Evolutionary conservation across 2,113 vertebrate species (phyloP).

Genomic region (Microtus ochrogaster): DNA sequence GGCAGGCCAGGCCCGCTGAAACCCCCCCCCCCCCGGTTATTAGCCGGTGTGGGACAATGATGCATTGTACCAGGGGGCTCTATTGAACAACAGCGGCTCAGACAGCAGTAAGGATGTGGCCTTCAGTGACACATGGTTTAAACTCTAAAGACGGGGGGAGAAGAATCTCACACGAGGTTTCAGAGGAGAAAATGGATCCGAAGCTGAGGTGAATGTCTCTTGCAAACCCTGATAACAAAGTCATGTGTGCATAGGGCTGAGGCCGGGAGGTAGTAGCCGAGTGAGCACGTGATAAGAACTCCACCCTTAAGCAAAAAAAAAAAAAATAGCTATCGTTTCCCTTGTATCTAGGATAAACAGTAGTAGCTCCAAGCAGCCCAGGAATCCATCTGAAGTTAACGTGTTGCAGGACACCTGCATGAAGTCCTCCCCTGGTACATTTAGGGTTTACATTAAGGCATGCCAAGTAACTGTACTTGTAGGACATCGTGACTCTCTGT

Average conservation of each 20-base stretch:
- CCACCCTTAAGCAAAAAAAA: background rate
- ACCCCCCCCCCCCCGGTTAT: constrained; percentile 75
- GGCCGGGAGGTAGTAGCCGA: background rate
- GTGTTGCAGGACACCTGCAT: background rate
- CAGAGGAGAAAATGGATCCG: background rate
- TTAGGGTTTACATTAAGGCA: background rate
- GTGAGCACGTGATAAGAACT: background rate
- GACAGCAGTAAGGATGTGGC: constrained; percentile 58
- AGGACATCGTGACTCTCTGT: background rate
- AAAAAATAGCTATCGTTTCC: background rate
- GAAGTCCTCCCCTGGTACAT: background rate
- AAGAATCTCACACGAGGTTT: background rate
- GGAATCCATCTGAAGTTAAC: background rate
- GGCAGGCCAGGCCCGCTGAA: constrained; percentile 82
- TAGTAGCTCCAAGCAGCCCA: background rate
- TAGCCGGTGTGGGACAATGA: constrained; percentile 85
- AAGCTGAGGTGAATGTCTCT: background rate
- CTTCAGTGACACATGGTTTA: constrained; percentile 68
- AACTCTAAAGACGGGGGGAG: constrained; percentile 15
- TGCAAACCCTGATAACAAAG: background rate
- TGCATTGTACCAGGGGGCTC: constrained; percentile 72
- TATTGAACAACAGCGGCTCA: constrained; percentile 56
- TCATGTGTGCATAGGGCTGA: background rate
- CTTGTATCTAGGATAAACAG: background rate
- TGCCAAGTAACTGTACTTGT: background rate